Conservation (phyloP, 2,797 vertebrate species). For the Malacoraja senta region DNA sequence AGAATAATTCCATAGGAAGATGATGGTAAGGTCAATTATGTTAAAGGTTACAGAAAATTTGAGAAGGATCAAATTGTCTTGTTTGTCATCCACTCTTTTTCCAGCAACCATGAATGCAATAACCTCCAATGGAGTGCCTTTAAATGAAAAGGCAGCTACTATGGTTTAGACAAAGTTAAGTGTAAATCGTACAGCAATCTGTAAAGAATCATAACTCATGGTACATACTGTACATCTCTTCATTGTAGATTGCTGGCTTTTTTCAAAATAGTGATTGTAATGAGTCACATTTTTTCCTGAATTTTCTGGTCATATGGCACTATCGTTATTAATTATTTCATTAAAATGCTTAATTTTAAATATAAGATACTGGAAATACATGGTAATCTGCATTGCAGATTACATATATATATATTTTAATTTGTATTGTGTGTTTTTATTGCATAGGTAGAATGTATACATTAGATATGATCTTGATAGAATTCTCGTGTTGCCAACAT, state of each 20-base stretch:
- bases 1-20: no score
- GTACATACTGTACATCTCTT: neutral
- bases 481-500: neutral
- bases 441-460: neutral
- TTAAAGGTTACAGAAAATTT: neutral
- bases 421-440: neutral
- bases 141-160: neutral
- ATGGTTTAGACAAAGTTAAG: neutral
- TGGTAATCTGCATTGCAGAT: neutral
- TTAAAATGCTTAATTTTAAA: neutral
- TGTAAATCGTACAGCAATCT: neutral
- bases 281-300: neutral
- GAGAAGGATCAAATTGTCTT: neutral
- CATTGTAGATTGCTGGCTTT: neutral
- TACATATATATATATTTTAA: neutral
- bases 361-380: neutral
- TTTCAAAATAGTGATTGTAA: neutral
- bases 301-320: neutral
- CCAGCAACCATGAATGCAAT: neutral
- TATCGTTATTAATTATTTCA: neutral
- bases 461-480: neutral
- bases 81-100: no score
- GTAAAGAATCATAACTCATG: neutral
- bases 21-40: neutral
- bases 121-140: neutral